Percentiles rank a stretch among this genome's conserved stretches.
Evolutionary conservation across 2,113 vertebrate species (phyloP).

Genomic region (Egretta garzetta): DNA sequence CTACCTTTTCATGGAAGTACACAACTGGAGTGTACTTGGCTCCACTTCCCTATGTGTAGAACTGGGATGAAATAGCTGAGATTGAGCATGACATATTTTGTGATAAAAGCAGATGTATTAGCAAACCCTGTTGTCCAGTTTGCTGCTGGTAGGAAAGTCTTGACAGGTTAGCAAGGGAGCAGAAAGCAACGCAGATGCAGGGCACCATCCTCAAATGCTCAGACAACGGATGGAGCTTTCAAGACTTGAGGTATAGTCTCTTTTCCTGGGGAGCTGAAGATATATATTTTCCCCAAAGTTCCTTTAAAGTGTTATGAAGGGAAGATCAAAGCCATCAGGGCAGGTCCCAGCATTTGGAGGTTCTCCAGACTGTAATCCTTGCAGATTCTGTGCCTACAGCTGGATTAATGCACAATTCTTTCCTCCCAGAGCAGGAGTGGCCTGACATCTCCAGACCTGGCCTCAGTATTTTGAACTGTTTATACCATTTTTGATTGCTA

Average conservation of each 20-base stretch:
- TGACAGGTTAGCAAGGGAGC: not conserved
- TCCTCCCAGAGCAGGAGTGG: not conserved
- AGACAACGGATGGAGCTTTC: not conserved
- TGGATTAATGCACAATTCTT: not conserved
- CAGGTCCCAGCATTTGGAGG: not conserved
- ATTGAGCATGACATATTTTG: fast-evolving
- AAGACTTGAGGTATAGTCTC: not conserved
- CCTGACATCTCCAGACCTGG: not conserved
- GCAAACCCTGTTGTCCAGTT: not conserved
- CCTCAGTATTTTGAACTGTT: not conserved
- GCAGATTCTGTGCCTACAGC: not conserved
- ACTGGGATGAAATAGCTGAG: not conserved
- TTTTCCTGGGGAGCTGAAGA: not conserved
- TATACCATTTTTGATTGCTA: not conserved
- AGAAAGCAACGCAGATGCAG: not conserved
- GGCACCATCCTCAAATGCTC: not conserved
- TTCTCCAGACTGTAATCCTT: not conserved
- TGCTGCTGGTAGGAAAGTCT: not conserved
- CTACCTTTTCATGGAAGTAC: not conserved
- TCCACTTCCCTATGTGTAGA: not conserved
- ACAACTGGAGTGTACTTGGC: not conserved
- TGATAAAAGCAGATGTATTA: not conserved
- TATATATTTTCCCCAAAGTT: not conserved
- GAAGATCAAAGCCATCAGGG: not conserved
- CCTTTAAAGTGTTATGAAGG: not conserved